These are phyloP conservation scores for Bucorvus abyssinicus DNA, from an alignment of 2,797 vertebrate genomes.

Conservation along the genomic window DNA sequence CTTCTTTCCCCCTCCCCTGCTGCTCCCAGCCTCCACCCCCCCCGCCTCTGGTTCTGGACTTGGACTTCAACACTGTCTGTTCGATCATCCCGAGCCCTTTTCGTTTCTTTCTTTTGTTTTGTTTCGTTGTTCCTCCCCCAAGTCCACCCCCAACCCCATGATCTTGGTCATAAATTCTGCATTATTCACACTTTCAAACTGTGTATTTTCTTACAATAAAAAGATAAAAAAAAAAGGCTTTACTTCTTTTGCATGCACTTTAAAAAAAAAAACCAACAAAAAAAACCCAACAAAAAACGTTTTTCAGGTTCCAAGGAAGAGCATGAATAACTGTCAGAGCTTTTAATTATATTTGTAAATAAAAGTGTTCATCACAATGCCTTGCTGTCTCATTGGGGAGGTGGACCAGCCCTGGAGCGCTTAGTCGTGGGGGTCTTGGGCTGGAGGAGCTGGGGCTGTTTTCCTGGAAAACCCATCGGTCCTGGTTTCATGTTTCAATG, in stretches of 20 bases:
- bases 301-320: conserved; percentile 91
- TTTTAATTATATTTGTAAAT: conserved; percentile 99
- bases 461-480: not conserved
- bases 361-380: conserved; percentile 94
- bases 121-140: conserved; percentile 26
- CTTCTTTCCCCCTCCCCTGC: conserved; percentile 70
- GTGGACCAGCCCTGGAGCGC: fast-evolving
- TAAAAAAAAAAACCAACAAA: conserved; percentile 80
- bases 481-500: not conserved
- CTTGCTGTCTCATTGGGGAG: conserved; percentile 77
- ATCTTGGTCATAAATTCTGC: conserved; percentile 83
- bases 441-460: not conserved
- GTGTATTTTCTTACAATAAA: conserved; percentile 96
- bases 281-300: conserved; percentile 53
- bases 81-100: conserved; percentile 74
- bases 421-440: too few species aligned
- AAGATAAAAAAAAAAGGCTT: conserved; percentile 82
- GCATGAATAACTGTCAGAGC: conserved; percentile 96
- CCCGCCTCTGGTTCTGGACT: conserved; percentile 78
- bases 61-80: conserved; percentile 77
- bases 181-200: conserved; percentile 91
- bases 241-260: conserved; percentile 99
- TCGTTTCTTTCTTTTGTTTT: conserved; percentile 7
- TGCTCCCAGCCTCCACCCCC: not conserved
- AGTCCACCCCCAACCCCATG: conserved; percentile 69